Base-by-base conservation (phyloP, 1,140 invertebrate species). In the Sipha flava region DNA sequence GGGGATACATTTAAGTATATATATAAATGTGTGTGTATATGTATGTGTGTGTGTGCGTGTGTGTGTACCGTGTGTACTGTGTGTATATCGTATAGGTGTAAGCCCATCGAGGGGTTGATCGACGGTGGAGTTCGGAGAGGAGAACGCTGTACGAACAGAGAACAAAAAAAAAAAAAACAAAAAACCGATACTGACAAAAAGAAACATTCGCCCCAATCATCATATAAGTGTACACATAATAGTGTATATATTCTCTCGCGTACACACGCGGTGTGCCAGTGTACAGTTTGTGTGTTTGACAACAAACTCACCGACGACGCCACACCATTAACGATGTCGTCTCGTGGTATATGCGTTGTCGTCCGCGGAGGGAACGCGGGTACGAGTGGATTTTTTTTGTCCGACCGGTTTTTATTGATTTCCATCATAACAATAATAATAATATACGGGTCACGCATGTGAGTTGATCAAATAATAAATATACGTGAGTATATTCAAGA, bases 401-500 rank as follows among this genome's bases (percentile, higher is more conserved):
- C 2, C 43, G 23, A 47, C 66, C 66, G 66, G 43, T 70, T 70
- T 68, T 70, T 70, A 70, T 70, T n/a, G 66, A 47, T 70, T 70
- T 70, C 43, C 43, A 47, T 70, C 66, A 47, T 70, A 70, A 70
- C 40, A 47, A 70, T 14, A 18, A 68, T 14, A 29, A 68, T 26
- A 26, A 70, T 21, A n/a, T 43, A 26, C 37, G 64, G 64, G 64
- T 62, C 1, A 1, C 26, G 54, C 18, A 14, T 5, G n/a, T 1
- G 31, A 64, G 59, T 66, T 16, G 7, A 43, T 66, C 64, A 16
- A 43, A 66, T 23, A 43, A 43, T 43, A 43, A n/a, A n/a, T n/a
- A 23, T 26, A 18, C 14, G 26, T 26, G 1, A 31, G 26, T 59
- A 29, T 59, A 29, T 59, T 43, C 9, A 43, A 12, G n/a, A n/a